Percentiles rank a stretch among this genome's conserved stretches.
Evolutionary conservation across 2,888 invertebrate species (phyloP).

Genomic region (Orthosia gothica): DNA sequence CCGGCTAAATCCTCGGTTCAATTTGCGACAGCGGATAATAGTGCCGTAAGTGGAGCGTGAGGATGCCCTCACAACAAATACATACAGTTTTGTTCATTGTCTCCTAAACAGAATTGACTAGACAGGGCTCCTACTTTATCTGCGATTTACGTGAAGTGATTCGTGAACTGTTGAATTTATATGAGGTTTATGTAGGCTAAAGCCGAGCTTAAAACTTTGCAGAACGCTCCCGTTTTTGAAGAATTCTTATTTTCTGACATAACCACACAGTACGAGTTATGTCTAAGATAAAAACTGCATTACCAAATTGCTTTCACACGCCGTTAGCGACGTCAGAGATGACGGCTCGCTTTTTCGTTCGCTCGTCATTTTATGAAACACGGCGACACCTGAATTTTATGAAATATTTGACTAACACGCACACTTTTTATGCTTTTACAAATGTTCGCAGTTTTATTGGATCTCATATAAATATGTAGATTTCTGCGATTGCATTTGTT

Average conservation of each 20-base stretch:
- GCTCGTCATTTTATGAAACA: slow-evolving; percentile 42
- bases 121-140: slow-evolving; percentile 37
- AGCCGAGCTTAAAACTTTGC: slow-evolving; percentile 28
- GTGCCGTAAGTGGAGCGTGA: slow-evolving; percentile 59
- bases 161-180: slow-evolving; percentile 40
- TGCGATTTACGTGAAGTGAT: slow-evolving; percentile 46
- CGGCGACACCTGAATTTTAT: slow-evolving; percentile 36
- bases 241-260: slow-evolving; percentile 10
- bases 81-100: slow-evolving; percentile 59
- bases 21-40: slow-evolving; percentile 69
- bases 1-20: slow-evolving; percentile 63
- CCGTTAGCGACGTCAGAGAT: slow-evolving; percentile 74
- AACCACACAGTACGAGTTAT: slow-evolving; percentile 39
- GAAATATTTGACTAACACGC: slow-evolving; percentile 33
- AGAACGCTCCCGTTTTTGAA: slow-evolving; percentile 11
- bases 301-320: slow-evolving; percentile 85
- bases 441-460: slow-evolving; percentile 45
- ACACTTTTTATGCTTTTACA: slow-evolving; percentile 38
- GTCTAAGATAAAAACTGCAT: slow-evolving; percentile 83
- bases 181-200: slow-evolving; percentile 29
- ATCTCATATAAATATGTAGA: slow-evolving; percentile 47
- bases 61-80: slow-evolving; percentile 57
- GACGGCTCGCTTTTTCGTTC: slow-evolving; percentile 64
- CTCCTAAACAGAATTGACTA: slow-evolving; percentile 54
- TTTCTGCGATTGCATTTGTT: slow-evolving; percentile 35